phyloP scores from a whole-genome alignment of 2,797 vertebrate genomes.

The Fistularia commersonii region DNA sequence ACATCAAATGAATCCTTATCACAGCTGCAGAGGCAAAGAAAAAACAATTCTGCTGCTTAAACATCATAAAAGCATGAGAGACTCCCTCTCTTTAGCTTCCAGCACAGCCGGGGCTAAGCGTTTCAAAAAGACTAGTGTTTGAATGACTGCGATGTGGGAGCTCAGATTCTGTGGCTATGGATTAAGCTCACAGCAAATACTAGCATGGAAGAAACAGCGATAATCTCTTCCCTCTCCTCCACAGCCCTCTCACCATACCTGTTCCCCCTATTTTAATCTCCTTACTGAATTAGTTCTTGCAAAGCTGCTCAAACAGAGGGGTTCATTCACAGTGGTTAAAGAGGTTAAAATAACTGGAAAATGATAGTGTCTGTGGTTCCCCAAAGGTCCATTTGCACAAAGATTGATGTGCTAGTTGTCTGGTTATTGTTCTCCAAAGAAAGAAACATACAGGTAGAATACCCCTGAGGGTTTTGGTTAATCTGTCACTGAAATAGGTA shows the following conservation, averaged over 20 bases:
- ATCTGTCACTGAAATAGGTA: too few relatives aligned
- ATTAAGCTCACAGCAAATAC: slow-evolving; percentile 72
- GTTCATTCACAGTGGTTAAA: slow-evolving; percentile 47
- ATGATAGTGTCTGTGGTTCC: slow-evolving; percentile 34
- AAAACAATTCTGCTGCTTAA: slow-evolving; percentile 51
- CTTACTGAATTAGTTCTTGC: slow-evolving; percentile 67
- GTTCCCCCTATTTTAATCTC: slow-evolving; percentile 58
- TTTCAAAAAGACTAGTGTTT: slow-evolving; percentile 61
- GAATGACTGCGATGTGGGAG: slow-evolving; percentile 63
- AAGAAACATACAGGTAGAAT: slow-evolving; percentile 11
- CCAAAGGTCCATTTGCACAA: slow-evolving; percentile 19
- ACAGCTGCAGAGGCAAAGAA: slow-evolving; percentile 29
- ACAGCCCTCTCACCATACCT: slow-evolving; percentile 60
- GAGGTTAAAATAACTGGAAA: slow-evolving; percentile 57
- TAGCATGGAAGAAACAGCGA: slow-evolving; percentile 70
- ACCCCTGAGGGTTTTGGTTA: background rate
- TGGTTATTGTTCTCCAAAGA: slow-evolving; percentile 33
- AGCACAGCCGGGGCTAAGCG: slow-evolving; percentile 31
- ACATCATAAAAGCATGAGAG: slow-evolving; percentile 47
- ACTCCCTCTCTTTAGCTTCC: slow-evolving; percentile 31
- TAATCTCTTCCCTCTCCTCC: slow-evolving; percentile 69
- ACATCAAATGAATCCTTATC: slow-evolving; percentile 48
- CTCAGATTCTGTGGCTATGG: slow-evolving; percentile 62
- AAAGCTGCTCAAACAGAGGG: slow-evolving; percentile 62
- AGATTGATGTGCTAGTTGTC: slow-evolving; percentile 25